Evolutionary conservation across 2,888 invertebrate species (phyloP).

Genomic region (Yponomeuta sedellus): DNA sequence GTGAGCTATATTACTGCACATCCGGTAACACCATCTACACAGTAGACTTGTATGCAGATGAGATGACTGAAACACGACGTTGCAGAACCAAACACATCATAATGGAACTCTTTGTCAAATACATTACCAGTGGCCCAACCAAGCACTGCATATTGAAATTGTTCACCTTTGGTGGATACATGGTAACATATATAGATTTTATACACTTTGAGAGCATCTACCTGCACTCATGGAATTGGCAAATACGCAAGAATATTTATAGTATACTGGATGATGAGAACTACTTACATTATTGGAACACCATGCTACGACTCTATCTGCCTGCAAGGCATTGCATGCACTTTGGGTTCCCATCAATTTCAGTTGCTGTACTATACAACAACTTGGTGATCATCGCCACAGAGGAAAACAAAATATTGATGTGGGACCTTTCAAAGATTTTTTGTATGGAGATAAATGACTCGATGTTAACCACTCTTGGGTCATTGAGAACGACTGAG

Average conservation of each 20-base stretch:
- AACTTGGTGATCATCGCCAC: conserved; percentile 5
- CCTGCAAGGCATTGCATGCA: not conserved
- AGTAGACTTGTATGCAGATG: not conserved
- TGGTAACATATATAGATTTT: not conserved
- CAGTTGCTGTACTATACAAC: not conserved
- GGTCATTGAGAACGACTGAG: not conserved
- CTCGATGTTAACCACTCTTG: not conserved
- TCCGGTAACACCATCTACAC: not conserved
- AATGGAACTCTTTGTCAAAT: not conserved
- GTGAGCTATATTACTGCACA: not conserved
- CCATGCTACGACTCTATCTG: not conserved
- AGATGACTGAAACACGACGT: not conserved
- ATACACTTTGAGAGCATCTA: not conserved
- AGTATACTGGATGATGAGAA: not conserved
- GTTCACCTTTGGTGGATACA: not conserved
- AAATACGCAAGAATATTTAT: too few species aligned
- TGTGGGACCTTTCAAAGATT: not conserved
- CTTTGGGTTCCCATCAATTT: not conserved
- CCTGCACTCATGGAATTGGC: not conserved
- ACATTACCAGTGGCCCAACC: not conserved
- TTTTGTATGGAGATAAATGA: not conserved
- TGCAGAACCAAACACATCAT: not conserved
- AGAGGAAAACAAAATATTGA: not conserved
- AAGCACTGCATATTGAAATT: not conserved
- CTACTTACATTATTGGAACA: not conserved